Conservation (phyloP, 2,888 invertebrate species). For the Enoplolaimus lenunculus region DNA sequence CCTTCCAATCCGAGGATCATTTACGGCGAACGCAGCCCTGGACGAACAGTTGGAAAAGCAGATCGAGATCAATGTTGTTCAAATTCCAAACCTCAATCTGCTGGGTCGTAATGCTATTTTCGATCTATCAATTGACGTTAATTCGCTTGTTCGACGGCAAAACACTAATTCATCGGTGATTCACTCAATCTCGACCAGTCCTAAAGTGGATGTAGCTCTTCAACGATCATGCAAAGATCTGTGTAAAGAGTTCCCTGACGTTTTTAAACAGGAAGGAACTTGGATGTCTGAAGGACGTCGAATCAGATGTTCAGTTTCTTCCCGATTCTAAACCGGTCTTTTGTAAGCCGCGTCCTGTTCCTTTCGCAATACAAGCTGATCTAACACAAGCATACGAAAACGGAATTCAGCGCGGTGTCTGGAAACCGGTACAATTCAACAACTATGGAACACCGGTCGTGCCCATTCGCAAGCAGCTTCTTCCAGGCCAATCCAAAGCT, state of each 20-base stretch:
- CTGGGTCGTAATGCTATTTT: background rate
- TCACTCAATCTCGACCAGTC: background rate
- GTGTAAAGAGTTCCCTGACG: background rate
- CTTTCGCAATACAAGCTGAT: background rate
- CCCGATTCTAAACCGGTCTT: background rate
- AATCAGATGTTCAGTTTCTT: background rate
- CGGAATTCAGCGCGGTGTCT: background rate
- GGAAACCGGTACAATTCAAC: background rate
- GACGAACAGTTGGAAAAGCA: background rate
- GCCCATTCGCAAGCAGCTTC: background rate
- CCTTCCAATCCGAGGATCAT: background rate
- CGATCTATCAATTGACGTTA: background rate
- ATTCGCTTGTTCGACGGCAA: background rate
- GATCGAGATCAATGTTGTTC: background rate
- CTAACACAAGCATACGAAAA: background rate
- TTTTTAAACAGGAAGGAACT: background rate
- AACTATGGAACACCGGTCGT: background rate
- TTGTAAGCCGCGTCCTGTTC: background rate
- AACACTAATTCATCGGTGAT: background rate
- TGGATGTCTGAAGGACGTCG: background rate
- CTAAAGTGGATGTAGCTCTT: background rate
- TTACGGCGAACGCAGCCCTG: background rate
- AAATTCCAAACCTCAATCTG: background rate
- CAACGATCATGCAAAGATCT: background rate
- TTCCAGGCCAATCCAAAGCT: background rate